A percentile compares a stretch with the other conserved stretches of the same genome.
Conservation (phyloP, 1,140 invertebrate species). For the Penaeus vannamei region DNA sequence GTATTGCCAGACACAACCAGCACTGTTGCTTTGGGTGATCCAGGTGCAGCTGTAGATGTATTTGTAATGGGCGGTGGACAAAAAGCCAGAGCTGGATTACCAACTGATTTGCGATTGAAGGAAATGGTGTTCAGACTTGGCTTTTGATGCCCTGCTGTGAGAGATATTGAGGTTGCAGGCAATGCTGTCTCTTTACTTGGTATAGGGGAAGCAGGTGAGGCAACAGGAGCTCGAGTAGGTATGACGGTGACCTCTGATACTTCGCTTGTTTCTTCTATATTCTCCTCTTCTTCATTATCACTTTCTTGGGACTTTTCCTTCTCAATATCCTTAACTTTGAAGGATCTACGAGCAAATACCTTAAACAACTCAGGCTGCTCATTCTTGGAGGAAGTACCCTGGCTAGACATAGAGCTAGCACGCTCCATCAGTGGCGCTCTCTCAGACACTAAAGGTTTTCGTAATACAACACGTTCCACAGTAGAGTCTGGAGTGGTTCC, state of each 20-base stretch:
- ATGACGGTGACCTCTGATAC: conserved; percentile 65
- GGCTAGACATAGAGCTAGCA: conserved; percentile 6
- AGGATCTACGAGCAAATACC: conserved; percentile 83
- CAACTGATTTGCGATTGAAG: conserved; percentile 55
- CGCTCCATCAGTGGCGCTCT: conserved; percentile 45
- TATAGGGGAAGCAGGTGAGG: neutral
- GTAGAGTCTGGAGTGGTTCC: conserved; percentile 12
- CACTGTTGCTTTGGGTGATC: conserved; percentile 6
- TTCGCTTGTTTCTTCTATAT: conserved; percentile 71
- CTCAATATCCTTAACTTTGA: conserved; percentile 82
- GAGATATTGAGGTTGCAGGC: neutral
- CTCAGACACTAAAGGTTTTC: conserved; percentile 55
- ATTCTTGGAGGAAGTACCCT: conserved; percentile 68
- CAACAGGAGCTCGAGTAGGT: conserved; percentile 29
- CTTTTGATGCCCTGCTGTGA: conserved; percentile 22
- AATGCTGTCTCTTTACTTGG: neutral
- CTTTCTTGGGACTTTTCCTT: conserved; percentile 74
- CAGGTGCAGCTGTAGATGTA: neutral
- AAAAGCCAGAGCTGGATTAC: conserved; percentile 54
- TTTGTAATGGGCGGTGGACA: conserved; percentile 38
- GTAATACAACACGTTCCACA: conserved; percentile 58
- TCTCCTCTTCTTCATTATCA: conserved; percentile 79
- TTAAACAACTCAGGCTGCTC: conserved; percentile 85
- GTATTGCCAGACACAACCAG: neutral
- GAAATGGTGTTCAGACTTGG: conserved; percentile 52